Percentiles rank a stretch among this genome's conserved stretches.
Evolutionary conservation across 1,140 invertebrate genomes (phyloP).

Genomic region (Amphibalanus amphitrite): DNA sequence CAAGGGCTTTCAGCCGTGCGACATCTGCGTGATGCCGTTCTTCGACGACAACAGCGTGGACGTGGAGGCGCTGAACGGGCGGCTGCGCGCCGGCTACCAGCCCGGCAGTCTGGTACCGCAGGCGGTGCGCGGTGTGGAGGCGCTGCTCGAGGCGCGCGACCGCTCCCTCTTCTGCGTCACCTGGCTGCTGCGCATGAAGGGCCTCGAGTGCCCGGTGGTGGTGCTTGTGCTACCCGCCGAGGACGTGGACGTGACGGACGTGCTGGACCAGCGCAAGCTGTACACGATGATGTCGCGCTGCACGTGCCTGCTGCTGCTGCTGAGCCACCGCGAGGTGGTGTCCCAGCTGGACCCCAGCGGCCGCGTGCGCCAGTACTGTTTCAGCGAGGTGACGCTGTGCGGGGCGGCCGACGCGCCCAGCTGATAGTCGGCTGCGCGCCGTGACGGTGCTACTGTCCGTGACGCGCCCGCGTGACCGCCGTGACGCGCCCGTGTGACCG

Average conservation of each 20-base stretch:
- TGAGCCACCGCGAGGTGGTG: not conserved
- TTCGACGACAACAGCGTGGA: not conserved
- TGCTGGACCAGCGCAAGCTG: not conserved
- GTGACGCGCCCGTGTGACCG: too few species aligned
- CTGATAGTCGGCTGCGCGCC: too few species aligned
- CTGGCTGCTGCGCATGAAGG: conserved; percentile 1
- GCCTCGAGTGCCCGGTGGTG: not conserved
- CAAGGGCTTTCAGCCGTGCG: not conserved
- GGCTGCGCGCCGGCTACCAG: not conserved
- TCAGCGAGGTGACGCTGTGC: not conserved
- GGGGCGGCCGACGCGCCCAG: not conserved
- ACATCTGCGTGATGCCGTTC: not conserved
- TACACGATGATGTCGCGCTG: not conserved
- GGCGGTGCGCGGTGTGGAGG: not conserved
- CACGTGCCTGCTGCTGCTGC: not conserved
- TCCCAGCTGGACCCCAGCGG: not conserved
- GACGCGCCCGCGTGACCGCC: too few species aligned
- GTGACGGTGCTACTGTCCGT: too few species aligned
- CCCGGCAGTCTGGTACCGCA: not conserved
- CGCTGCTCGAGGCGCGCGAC: not conserved
- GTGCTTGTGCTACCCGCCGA: not conserved
- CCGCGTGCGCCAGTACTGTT: not conserved
- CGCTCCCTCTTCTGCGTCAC: not conserved
- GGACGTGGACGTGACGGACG: not conserved
- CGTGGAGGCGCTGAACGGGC: not conserved